A percentile compares a stretch with the other conserved stretches of the same genome.
Conservation (phyloP, 2,113 vertebrate genomes). For the Perca schrenkii region DNA sequence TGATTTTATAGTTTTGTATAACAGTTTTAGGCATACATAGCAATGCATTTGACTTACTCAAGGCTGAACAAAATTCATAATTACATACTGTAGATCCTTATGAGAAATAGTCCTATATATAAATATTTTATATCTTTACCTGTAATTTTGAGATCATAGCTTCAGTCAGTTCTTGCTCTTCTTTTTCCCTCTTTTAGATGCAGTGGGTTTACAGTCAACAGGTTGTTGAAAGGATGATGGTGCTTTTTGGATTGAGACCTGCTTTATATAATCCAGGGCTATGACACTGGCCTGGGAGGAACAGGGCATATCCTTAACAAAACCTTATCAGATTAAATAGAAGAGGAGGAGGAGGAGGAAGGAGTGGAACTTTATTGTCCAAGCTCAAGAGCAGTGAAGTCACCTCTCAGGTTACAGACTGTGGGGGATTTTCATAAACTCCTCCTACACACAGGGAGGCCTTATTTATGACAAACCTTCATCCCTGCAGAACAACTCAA, state of each 20-base stretch:
- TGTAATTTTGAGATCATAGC: conserved; percentile 77
- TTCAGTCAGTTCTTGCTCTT: conserved; percentile 23
- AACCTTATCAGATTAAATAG: conserved; percentile 3
- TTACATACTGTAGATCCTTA: background rate
- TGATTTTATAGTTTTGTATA: background rate
- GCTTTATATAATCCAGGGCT: conserved; percentile 72
- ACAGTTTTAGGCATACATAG: background rate
- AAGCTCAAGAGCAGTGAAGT: conserved; percentile 37
- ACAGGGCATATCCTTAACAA: conserved; percentile 32
- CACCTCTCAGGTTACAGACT: conserved; percentile 28
- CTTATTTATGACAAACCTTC: conserved; percentile 64
- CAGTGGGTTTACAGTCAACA: conserved; percentile 19
- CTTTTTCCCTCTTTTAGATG: conserved; percentile 22
- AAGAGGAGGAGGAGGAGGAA: conserved; percentile 34
- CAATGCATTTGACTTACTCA: background rate
- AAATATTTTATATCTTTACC: conserved; percentile 59
- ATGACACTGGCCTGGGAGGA: conserved; percentile 5
- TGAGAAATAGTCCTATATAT: background rate
- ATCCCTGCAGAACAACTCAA: conserved; percentile 40
- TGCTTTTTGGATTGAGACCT: conserved; percentile 43
- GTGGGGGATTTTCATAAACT: conserved; percentile 54
- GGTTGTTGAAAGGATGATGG: conserved; percentile 43
- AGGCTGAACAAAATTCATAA: background rate
- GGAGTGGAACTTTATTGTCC: background rate
- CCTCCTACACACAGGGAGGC: conserved; percentile 62